Evolutionary conservation across 2,113 vertebrate species (phyloP), one percentile per base, ranked within the genome.

Genomic region (Chloropsis cyanopogon): DNA sequence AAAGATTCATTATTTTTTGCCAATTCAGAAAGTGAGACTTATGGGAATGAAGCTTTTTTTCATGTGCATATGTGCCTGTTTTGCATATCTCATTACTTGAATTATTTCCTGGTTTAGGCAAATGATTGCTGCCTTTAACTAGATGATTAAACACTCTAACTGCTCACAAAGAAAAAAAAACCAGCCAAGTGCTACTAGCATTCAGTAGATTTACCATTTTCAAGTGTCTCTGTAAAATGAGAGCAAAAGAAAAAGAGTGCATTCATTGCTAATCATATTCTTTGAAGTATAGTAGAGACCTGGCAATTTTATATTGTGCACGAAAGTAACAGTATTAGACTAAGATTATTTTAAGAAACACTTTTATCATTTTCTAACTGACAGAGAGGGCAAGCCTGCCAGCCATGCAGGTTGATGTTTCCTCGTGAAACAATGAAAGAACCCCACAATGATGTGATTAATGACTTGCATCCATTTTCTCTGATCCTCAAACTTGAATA

Each of bases 1-100:
- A 94, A 96, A 98, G 97, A 97, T 97, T 98, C 97, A 97, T 98
- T 98, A 98, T 97, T 97, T 97, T 98, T 97, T 97, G 96, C 96
- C 95, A 97, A 89, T 97, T 98, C 96, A 84, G 96, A 93, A 97
- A 95, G 82, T 5, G 11, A 96, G 85, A 78, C 86, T 96, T 98
- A 97, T 54, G 86, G 85, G 92, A 97, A 96, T 85, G 86, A 81
- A 80, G 53, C 21, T 83, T 64, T 15, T 75, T 61, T 71, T 14
- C 77, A 41, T 86, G 60, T 75, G 81, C 0, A 0, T 52, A n/a
- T 76, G 44, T 78, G 56, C 81, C 82, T 95, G 53, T 93, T 98
- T 97, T 97, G 95, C 97, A 97, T 98, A 97, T 96, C 94, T 97
- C 90, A 96, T 97, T 97, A 97, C 77, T 92, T 95, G 97, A 97